These are phyloP conservation scores for Corythucha ciliata DNA, from an alignment of 2,888 invertebrate species.

Conservation along the genomic window DNA sequence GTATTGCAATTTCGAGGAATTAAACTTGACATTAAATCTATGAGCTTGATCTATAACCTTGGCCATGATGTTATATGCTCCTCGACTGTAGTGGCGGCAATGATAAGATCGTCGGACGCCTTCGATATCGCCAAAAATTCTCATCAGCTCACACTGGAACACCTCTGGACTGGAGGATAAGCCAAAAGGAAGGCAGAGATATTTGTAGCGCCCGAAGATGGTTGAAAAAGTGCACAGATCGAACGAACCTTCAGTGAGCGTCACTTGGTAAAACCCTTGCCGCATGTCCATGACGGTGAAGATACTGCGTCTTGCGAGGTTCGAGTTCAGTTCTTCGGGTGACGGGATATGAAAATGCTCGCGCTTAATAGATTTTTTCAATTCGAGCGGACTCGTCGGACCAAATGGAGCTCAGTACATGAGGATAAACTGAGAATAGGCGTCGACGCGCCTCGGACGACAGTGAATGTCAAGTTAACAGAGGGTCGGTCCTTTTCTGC, in stretches of 20 bases:
- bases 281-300: neutral
- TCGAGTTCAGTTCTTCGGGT: neutral
- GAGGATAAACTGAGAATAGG: too few species aligned
- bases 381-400: too few species aligned
- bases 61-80: neutral
- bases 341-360: neutral
- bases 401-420: too few species aligned
- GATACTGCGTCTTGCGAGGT: neutral
- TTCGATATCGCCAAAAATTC: neutral
- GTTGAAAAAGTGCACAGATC: neutral
- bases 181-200: neutral
- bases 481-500: too few species aligned
- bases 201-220: neutral
- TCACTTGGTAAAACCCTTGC: slow-evolving; percentile 2
- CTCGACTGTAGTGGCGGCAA: neutral
- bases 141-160: neutral
- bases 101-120: neutral
- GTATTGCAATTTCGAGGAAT: neutral
- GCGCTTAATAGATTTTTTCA: neutral
- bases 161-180: neutral
- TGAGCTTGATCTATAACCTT: slow-evolving; percentile 1
- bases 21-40: neutral
- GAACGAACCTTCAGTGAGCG: neutral
- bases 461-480: too few species aligned
- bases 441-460: too few species aligned